Conservation (phyloP, 1,140 invertebrate genomes). For the Carposina sasakii region DNA sequence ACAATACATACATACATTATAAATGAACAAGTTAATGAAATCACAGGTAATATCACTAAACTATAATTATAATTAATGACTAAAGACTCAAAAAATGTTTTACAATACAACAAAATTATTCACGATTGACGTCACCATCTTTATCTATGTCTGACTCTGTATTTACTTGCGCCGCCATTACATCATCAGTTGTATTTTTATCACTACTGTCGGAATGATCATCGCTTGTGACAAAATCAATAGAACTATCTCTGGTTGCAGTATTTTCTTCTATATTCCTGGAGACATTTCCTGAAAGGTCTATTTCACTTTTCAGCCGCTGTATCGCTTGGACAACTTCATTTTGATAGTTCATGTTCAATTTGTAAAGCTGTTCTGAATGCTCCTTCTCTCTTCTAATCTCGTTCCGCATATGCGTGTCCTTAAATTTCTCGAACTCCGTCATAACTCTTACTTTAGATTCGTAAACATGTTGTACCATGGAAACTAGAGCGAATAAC, state of each 20-base stretch:
- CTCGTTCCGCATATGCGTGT: conserved; percentile 54
- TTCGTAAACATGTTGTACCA: conserved; percentile 63
- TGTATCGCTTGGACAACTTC: conserved; percentile 62
- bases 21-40: too few relatives aligned
- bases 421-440: conserved; percentile 63
- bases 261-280: conserved; percentile 34
- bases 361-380: conserved; percentile 60
- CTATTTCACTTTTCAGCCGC: conserved; percentile 55
- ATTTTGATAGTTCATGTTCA: conserved; percentile 65
- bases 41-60: too few relatives aligned
- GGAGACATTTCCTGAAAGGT: conserved; percentile 44
- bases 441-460: conserved; percentile 62
- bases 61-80: too few relatives aligned
- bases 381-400: conserved; percentile 57
- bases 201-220: conserved; percentile 27
- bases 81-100: background rate
- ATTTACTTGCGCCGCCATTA: background rate
- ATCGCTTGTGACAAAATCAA: conserved; percentile 35
- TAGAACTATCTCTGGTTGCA: conserved; percentile 26
- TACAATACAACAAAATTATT: background rate
- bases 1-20: too few relatives aligned
- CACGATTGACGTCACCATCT: conserved; percentile 7
- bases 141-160: conserved; percentile 9
- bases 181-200: too few relatives aligned
- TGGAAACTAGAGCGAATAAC: conserved; percentile 54